Base-by-base conservation (phyloP, 2,888 invertebrate genomes). In the Aphrophora alni region DNA sequence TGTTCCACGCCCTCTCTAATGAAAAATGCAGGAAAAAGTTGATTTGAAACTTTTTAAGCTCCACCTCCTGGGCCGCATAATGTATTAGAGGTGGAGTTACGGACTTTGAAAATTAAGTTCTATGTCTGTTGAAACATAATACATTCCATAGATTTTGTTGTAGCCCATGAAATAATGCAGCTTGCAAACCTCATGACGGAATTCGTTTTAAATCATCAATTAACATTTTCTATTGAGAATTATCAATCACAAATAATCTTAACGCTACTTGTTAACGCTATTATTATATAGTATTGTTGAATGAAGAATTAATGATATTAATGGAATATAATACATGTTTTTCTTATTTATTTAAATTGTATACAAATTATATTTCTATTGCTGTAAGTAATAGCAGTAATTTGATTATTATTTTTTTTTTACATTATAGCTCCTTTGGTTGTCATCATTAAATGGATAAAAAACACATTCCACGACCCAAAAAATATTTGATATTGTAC, bases 1-100 rank as follows among this genome's bases (percentile, higher is more conserved):
- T 59, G 71, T 71, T 74, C 38, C 77, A 73, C 81, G 33, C 77
- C 77, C 77, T 38, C 73, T 38, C 73, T 26, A 21, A 68, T 70
- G 78, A 81, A 81, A 81, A 78, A 81, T 75, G 33, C 73, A 59
- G 78, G 28, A 73, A 77, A 78, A 78, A 78, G 28, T 26, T 21
- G 26, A 33, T 70, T 28, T 21, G 44, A 17, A 72, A 78, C 59
- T 78, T 78, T 78, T 78, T 73, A 78, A 78, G 78, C 78, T 28
- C 78, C 78, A 44, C 78, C 78, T 72, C 25, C 78, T 28, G 73
- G 1, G 38, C 71, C 77, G 44, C 77, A 77, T 77, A 28, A 77
- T 77, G 77, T 44, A 44, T 10, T 44, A 14, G 44, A 44, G 44
- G 44, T 44, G 44, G 44, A 44, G 44, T 44, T 44, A 14, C 2